These are phyloP conservation scores for Papilio xuthus DNA, from an alignment of 1,140 invertebrate species.

Conservation along the genomic window DNA sequence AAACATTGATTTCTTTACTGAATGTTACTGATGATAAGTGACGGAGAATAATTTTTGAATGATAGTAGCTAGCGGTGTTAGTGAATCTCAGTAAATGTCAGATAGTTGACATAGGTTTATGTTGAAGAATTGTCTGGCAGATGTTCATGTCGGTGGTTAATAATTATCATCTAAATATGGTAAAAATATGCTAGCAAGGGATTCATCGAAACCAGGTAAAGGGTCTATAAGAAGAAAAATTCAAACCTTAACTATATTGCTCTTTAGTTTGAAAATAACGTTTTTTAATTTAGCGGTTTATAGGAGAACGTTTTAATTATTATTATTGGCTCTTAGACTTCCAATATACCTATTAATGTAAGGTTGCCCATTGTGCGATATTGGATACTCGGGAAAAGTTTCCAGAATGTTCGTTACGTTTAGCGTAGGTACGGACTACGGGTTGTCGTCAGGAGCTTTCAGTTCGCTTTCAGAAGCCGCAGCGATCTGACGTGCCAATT, in stretches of 20 bases:
- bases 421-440: constrained; percentile 1
- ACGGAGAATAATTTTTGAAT: no score
- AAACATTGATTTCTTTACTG: no score
- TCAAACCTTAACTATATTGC: not conserved
- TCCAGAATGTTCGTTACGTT: constrained; percentile 33
- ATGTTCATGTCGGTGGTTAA: no score
- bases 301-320: not conserved
- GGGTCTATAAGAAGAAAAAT: not conserved
- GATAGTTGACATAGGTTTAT: no score
- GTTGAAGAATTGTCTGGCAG: no score
- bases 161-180: no score
- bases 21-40: no score
- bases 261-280: not conserved
- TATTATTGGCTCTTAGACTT: not conserved
- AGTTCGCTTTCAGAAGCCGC: constrained; percentile 16
- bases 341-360: not conserved
- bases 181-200: no score
- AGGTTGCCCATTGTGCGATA: constrained; percentile 44
- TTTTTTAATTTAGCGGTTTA: not conserved
- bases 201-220: no score
- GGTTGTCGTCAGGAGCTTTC: not conserved
- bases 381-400: constrained; percentile 42
- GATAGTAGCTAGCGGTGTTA: no score
- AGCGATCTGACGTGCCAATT: not conserved
- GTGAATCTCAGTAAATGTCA: no score